phyloP scores from a whole-genome alignment of 2,113 vertebrate species.

The Peromyscus californicus region DNA sequence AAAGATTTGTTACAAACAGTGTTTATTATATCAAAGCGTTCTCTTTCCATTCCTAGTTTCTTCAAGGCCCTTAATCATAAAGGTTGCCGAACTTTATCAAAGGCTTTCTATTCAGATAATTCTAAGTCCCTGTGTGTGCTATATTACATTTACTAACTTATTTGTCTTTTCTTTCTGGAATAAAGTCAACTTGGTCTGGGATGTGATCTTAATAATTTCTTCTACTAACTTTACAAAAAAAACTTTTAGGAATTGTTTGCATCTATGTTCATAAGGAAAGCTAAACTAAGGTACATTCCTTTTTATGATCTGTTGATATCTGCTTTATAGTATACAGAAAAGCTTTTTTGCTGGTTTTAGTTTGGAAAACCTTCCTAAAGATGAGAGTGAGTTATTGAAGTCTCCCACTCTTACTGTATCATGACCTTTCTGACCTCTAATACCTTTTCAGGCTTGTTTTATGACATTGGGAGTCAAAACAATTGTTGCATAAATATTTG shows the following conservation, averaged over 20 bases:
- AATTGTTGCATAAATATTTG: neutral
- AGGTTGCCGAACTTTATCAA: neutral
- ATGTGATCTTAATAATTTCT: neutral
- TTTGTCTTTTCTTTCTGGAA: neutral
- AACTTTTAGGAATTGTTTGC: neutral
- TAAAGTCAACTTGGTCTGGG: neutral
- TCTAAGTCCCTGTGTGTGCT: neutral
- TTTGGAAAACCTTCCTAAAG: neutral
- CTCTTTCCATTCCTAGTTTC: neutral
- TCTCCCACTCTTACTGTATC: neutral
- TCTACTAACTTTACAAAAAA: neutral
- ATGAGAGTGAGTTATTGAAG: neutral
- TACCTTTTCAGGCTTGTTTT: neutral
- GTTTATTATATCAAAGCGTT: neutral
- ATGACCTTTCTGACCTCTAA: neutral
- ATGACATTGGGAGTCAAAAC: neutral
- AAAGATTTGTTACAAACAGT: neutral
- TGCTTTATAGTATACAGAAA: neutral
- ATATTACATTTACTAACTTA: no score
- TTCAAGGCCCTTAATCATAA: neutral
- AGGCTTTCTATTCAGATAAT: neutral
- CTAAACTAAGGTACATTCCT: neutral
- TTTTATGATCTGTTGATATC: neutral
- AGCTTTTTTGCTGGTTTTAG: neutral
- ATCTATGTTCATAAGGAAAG: neutral